Evolutionary conservation across 2,888 invertebrate genomes (phyloP).

Genomic region (Synanthedon myopaeformis): DNA sequence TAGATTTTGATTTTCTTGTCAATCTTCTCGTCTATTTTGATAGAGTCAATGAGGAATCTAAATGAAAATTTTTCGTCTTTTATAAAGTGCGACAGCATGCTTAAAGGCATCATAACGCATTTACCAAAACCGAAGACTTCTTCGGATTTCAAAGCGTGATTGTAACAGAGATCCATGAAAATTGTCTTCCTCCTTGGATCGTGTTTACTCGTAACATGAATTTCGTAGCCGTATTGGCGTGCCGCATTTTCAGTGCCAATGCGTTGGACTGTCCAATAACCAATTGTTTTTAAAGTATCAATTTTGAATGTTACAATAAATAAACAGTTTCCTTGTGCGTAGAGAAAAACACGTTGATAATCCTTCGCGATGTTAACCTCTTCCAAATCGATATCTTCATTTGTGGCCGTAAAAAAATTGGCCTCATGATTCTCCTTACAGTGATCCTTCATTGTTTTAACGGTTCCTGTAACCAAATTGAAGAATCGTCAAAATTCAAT

Average conservation of each 20-base stretch:
- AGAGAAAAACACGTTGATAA: conserved; percentile 39
- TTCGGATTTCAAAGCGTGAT: conserved; percentile 42
- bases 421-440: conserved; percentile 45
- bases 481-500: too few species aligned
- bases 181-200: conserved; percentile 37
- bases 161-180: conserved; percentile 49
- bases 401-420: conserved; percentile 29
- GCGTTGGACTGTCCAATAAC: conserved; percentile 48
- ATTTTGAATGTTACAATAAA: conserved; percentile 49
- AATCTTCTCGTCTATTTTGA: conserved; percentile 12
- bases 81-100: conserved; percentile 34
- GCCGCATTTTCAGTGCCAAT: conserved; percentile 45
- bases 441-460: conserved; percentile 45
- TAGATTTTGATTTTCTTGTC: conserved; percentile 12
- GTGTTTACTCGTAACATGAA: conserved; percentile 41
- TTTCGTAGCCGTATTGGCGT: conserved; percentile 45
- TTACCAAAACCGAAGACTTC: conserved; percentile 42
- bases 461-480: conserved; percentile 26
- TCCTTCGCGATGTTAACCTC: conserved; percentile 28
- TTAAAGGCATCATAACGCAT: conserved; percentile 47
- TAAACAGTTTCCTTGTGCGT: conserved; percentile 34
- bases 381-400: conserved; percentile 32
- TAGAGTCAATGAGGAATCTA: conserved; percentile 36
- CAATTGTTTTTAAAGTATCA: conserved; percentile 45
- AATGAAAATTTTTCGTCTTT: conserved; percentile 37